These are phyloP conservation scores for Rhagonycha fulva DNA, from an alignment of 2,888 invertebrate genomes.

Conservation along the genomic window DNA sequence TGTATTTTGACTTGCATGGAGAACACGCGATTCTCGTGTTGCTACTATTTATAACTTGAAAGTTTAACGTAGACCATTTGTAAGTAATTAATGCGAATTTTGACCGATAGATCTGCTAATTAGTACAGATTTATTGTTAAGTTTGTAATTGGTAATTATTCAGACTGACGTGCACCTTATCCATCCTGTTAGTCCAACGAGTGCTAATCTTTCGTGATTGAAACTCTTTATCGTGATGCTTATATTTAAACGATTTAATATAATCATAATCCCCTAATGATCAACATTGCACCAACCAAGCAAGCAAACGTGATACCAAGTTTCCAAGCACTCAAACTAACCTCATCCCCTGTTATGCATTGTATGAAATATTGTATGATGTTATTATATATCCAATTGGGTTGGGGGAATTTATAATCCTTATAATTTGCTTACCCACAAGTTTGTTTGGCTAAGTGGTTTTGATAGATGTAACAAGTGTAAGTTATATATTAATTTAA, in stretches of 20 bases:
- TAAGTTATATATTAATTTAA: neutral
- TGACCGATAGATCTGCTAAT: conserved; percentile 39
- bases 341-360: conserved; percentile 12
- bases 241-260: conserved; percentile 36
- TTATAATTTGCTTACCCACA: conserved; percentile 36
- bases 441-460: conserved; percentile 23
- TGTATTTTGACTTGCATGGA: neutral
- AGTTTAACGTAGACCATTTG: conserved; percentile 45
- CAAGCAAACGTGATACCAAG: conserved; percentile 2
- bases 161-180: conserved; percentile 5
- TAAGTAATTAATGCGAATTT: conserved; percentile 44
- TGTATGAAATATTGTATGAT: conserved; percentile 36
- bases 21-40: conserved; percentile 1
- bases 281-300: conserved; percentile 25
- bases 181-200: conserved; percentile 13
- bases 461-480: conserved; percentile 18
- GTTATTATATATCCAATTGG: conserved; percentile 29
- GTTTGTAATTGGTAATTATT: conserved; percentile 13
- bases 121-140: conserved; percentile 7
- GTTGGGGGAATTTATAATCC: conserved; percentile 41
- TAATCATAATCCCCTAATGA: conserved; percentile 35
- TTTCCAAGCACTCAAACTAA: neutral
- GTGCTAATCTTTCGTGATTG: conserved; percentile 29
- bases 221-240: conserved; percentile 32
- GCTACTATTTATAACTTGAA: conserved; percentile 48